phyloP scores from a whole-genome alignment of 1,140 invertebrate genomes.

The Melitaea cinxia region DNA sequence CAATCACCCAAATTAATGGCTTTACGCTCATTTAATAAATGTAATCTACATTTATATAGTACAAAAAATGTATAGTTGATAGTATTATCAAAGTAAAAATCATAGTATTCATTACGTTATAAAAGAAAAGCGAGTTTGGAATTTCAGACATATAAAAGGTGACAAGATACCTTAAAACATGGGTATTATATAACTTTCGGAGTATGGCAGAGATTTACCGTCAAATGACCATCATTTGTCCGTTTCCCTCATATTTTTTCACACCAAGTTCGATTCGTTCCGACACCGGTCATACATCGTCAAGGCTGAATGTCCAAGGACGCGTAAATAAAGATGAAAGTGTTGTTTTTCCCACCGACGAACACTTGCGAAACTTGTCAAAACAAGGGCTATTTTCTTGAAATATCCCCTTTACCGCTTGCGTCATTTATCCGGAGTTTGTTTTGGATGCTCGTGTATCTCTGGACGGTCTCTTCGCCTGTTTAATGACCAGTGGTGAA shows the following conservation, averaged over 20 bases:
- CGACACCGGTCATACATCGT: background rate
- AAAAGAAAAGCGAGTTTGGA: too few species aligned
- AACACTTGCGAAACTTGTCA: conserved; percentile 26
- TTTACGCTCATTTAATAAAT: too few species aligned
- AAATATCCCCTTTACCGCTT: conserved; percentile 16
- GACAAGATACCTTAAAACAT: too few species aligned
- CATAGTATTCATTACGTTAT: too few species aligned
- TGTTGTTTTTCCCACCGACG: conserved; percentile 22
- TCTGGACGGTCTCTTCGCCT: conserved; percentile 14
- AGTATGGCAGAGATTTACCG: too few species aligned
- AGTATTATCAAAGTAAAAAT: too few species aligned
- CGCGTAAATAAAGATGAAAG: conserved; percentile 10
- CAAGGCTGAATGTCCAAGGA: conserved; percentile 2
- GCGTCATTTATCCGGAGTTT: conserved; percentile 23
- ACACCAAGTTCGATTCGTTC: background rate
- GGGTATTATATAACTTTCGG: too few species aligned
- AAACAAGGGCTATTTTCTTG: conserved; percentile 23
- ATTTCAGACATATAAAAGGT: too few species aligned
- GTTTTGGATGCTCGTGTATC: conserved; percentile 21
- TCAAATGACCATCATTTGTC: too few species aligned
- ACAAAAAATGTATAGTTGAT: too few species aligned
- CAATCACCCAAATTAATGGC: too few species aligned
- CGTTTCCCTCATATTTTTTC: background rate
- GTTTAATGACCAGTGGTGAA: conserved; percentile 26
- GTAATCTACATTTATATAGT: too few species aligned